Conservation (phyloP, 1,140 invertebrate genomes). For the Bombyx mori region ASM3026992v2 NC_085111.1:13568001-13568500, state of each 20-base stretch:
- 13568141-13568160: constrained; percentile 59
- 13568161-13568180: constrained; percentile 44
- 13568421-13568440: constrained; percentile 52
- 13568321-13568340: constrained; percentile 34
- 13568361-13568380: constrained; percentile 38
- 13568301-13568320: constrained; percentile 63
- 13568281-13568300: constrained; percentile 59
- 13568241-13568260: constrained; percentile 56
- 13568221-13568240: constrained; percentile 49
- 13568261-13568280: constrained; percentile 50
- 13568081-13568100: constrained; percentile 56
- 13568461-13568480: constrained; percentile 62
- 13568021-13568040: constrained; percentile 41
- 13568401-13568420: constrained; percentile 58
- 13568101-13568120: constrained; percentile 58
- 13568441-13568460: constrained; percentile 58
- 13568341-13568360: constrained; percentile 45
- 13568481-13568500: constrained; percentile 6
- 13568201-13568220: constrained; percentile 57
- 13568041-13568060: constrained; percentile 56
- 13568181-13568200: constrained; percentile 46
- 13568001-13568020: constrained; percentile 24
- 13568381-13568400: constrained; percentile 47
- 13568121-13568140: constrained; percentile 55
- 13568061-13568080: constrained; percentile 54